Evolutionary conservation across 2,113 vertebrate species (phyloP).

Genomic region (Pterophyllum scalare): DNA sequence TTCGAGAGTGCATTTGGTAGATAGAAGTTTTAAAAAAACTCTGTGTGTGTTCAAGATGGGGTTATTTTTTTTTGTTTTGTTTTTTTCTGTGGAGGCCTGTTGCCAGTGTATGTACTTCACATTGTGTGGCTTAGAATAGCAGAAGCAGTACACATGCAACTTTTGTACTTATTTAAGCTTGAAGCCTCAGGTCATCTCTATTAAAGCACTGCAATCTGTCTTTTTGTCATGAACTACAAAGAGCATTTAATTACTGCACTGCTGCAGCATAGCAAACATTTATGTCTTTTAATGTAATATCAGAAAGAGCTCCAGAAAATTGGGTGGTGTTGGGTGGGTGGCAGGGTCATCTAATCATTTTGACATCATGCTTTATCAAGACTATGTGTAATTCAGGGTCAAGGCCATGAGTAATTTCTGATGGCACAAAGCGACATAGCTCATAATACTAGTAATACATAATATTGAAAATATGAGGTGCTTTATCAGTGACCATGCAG

Average conservation of each 20-base stretch:
- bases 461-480: background rate
- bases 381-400: background rate
- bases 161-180: background rate
- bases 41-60: slow-evolving; percentile 16
- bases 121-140: slow-evolving; percentile 6
- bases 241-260: background rate
- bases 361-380: background rate
- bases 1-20: slow-evolving; percentile 23
- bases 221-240: background rate
- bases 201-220: background rate
- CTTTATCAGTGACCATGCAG: background rate
- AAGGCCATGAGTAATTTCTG: background rate
- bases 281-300: background rate
- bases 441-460: background rate
- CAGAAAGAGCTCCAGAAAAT: background rate
- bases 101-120: background rate
- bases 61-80: background rate
- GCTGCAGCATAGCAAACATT: background rate
- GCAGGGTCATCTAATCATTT: background rate
- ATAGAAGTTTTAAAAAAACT: slow-evolving; percentile 28
- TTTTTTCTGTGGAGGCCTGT: background rate
- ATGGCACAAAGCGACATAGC: background rate
- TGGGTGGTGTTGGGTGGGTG: background rate
- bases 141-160: background rate
- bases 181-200: background rate